Evolutionary conservation across 35 echinoderm and acorn worm genomes (phyloP).

Genomic region (Amphiura filiformis): DNA sequence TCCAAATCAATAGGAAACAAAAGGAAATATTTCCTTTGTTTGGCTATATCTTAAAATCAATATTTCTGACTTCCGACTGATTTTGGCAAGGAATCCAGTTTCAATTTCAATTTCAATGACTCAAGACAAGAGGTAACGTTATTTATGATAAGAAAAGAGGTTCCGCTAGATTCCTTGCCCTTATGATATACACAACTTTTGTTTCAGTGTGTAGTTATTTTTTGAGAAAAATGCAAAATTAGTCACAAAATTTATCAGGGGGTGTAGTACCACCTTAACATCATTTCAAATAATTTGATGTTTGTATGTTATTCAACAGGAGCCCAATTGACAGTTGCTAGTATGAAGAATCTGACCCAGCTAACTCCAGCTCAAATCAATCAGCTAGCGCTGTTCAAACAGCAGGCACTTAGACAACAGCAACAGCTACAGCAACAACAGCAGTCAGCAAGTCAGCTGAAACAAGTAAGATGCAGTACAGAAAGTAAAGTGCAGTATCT

Average conservation of each 20-base stretch:
- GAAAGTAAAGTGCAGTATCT: slow-evolving; percentile 14
- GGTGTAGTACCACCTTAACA: too few species aligned
- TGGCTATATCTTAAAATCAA: too few species aligned
- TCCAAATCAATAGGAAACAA: too few species aligned
- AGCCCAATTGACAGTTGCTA: not conserved
- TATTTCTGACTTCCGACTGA: too few species aligned
- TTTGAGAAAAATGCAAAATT: not conserved
- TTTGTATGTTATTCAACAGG: not conserved
- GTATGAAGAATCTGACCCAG: slow-evolving; percentile 16
- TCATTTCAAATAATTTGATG: too few species aligned
- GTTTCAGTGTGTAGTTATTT: not conserved
- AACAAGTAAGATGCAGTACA: not conserved
- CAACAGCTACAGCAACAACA: slow-evolving; percentile 44
- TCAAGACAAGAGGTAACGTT: too few species aligned
- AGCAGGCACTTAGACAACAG: slow-evolving; percentile 62
- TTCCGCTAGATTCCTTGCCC: too few species aligned
- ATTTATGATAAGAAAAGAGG: too few species aligned
- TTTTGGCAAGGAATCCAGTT: too few species aligned
- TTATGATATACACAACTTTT: not conserved
- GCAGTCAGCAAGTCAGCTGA: not conserved
- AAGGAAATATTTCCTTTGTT: too few species aligned
- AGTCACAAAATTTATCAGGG: not conserved
- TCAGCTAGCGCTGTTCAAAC: slow-evolving; percentile 53
- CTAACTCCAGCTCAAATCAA: slow-evolving; percentile 22
- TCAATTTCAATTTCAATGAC: too few species aligned